These are phyloP conservation scores for Gila robusta DNA, from an alignment of 2,797 vertebrate species.

Conservation along the genomic window DNA sequence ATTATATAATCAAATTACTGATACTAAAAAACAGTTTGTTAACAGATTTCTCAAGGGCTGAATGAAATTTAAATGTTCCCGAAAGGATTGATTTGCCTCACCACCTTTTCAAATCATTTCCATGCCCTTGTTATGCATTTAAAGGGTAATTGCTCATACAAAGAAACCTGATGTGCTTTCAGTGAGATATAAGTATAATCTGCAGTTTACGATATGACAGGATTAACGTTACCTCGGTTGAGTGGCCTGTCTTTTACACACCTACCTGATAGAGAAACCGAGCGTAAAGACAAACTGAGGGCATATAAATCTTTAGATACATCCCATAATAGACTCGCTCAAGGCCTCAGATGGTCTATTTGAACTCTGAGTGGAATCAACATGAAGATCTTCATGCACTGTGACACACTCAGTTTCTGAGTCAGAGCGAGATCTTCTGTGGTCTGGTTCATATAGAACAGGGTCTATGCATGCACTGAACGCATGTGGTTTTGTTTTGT, in stretches of 20 bases:
- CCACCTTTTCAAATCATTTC: neutral
- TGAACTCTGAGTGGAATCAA: neutral
- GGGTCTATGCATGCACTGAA: neutral
- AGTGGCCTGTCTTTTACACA: too few relatives aligned
- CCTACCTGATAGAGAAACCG: too few relatives aligned
- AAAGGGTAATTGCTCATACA: too few relatives aligned
- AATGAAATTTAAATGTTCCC: neutral
- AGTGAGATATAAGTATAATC: neutral
- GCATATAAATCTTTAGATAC: too few relatives aligned
- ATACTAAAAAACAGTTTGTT: too few relatives aligned
- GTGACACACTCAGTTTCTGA: neutral
- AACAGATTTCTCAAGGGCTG: neutral
- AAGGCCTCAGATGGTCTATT: neutral
- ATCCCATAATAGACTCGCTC: too few relatives aligned
- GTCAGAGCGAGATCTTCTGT: neutral
- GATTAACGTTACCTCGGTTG: too few relatives aligned
- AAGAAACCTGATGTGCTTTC: neutral
- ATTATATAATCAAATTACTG: too few relatives aligned
- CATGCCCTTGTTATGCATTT: neutral
- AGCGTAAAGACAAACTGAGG: too few relatives aligned
- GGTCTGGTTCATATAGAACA: neutral
- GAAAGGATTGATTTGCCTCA: neutral
- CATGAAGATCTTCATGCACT: neutral
- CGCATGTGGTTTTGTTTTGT: neutral
- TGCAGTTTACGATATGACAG: too few relatives aligned